Evolutionary conservation across 2,888 invertebrate genomes (phyloP), one percentile per base, ranked within the genome.

Genomic region (Drosophila paranaensis): DNA sequence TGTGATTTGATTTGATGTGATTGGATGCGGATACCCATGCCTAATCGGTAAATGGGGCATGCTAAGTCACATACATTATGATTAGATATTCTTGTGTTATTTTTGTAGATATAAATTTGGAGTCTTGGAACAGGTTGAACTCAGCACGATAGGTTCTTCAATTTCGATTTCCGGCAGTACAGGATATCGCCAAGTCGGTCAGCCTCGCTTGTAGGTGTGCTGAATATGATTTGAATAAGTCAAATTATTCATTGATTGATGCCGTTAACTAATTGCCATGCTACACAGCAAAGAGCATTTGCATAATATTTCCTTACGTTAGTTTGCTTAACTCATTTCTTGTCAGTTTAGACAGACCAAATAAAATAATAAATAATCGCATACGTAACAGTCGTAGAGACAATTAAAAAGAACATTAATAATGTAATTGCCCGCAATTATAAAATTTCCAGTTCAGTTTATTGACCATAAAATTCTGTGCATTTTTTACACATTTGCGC

Each of bases 371-470:
- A 33, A 50, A 37, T 25, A 35, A 42, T 55, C 13, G 6, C 14
- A 20, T 6, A 33, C 14, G 9, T 13, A 42, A 33, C 20, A 40
- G n/a, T 39, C 6, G 54, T 25, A 53, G 14, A 39, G 3, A 6
- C 30, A 30, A 54, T 54, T 54, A 57, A 33, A 43, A 50, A 35
- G 33, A 40, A 1, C 4, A 42, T 42, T n/a, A 9, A 25, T 14
- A 56, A 46, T 60, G 45, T 54, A 35, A 46, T 56, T 46, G 42
- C 43, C 35, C 11, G 45, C 50, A 72, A 77, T 74, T 50, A 72
- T 45, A 16, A 40, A 40, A 42, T 37, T 62, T 60, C 35, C 30
- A 46, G 35, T 56, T 51, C 16, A 40, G 33, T 42, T 63, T 62
- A 43, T 62, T 56, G 43, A 9, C 58, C 43, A 77, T 65, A 56